phyloP scores from a whole-genome alignment of 2,113 vertebrate genomes.

The Oostethus manadensis region DNA sequence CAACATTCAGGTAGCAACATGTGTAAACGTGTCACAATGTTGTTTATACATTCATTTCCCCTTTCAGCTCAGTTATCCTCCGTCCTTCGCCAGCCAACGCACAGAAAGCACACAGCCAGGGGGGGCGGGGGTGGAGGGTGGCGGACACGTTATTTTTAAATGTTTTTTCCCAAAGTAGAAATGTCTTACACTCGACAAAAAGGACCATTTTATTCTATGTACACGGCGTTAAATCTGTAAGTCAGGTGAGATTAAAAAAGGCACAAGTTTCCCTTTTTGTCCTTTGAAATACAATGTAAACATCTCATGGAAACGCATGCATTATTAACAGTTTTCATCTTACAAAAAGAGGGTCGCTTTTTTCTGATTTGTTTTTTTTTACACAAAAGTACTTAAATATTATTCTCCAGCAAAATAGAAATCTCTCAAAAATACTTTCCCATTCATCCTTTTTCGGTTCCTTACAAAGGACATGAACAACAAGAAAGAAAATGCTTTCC shows the following conservation, averaged over 20 bases:
- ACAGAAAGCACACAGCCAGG: slow-evolving; percentile 46
- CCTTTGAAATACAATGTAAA: slow-evolving; percentile 96
- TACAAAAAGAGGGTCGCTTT: slow-evolving; percentile 82
- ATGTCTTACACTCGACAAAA: slow-evolving; percentile 81
- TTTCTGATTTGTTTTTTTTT: slow-evolving; percentile 64
- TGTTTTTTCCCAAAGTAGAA: slow-evolving; percentile 70
- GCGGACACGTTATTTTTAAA: no score
- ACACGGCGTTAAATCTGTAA: slow-evolving; percentile 96
- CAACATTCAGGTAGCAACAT: slow-evolving; percentile 73
- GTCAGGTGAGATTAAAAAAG: slow-evolving; percentile 95
- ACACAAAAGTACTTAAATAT: slow-evolving; percentile 99
- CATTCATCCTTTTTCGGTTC: slow-evolving; percentile 89
- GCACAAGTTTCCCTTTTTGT: slow-evolving; percentile 99
- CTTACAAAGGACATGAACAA: slow-evolving; percentile 71
- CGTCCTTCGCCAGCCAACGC: slow-evolving; percentile 42
- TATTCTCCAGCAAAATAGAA: slow-evolving; percentile 99
- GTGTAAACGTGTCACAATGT: slow-evolving; percentile 58
- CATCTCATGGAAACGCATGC: slow-evolving; percentile 97
- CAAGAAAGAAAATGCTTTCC: slow-evolving; percentile 20
- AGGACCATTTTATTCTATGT: slow-evolving; percentile 86
- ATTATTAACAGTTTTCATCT: slow-evolving; percentile 88
- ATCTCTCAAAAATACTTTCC: slow-evolving; percentile 99
- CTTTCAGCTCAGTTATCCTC: slow-evolving; percentile 29
- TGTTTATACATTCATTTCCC: slow-evolving; percentile 66
- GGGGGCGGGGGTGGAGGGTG: slow-evolving; percentile 7